Evolutionary conservation across 2,113 vertebrate species (phyloP), one percentile per base, ranked within the genome.

Genomic region (Salvelinus namaycush): DNA sequence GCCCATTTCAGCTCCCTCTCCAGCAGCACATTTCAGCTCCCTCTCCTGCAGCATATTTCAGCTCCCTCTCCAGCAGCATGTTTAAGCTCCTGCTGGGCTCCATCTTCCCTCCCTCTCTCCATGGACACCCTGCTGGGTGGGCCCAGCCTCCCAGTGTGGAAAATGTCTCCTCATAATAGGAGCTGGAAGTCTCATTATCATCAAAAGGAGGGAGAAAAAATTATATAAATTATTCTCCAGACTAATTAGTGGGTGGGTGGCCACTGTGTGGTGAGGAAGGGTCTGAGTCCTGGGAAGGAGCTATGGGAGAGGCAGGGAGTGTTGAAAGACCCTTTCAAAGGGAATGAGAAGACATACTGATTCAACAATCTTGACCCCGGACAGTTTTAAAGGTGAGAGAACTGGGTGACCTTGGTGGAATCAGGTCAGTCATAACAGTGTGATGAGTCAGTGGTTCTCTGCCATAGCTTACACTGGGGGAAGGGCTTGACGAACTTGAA

Each of bases 1-100:
- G 54, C 39, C 72, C 68, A 70, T 79, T 84, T 79, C 82, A 79
- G 64, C 54, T 83, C 82, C 83, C 80, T 66, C 82, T 14, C 76
- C 70, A 60, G 59, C 51, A 83, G 79, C 68, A 74, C 68, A 72
- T 27, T 49, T 22, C 64, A 78, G 54, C 22, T 59, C 82, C 84
- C n/a, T n/a, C n/a, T n/a, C n/a, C n/a, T n/a, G n/a, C n/a, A n/a
- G n/a, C n/a, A n/a, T n/a, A 70, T 79, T 84, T 79, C 82, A 79
- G 64, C 54, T 83, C 82, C 83, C 80, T 66, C 82, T 14, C 76
- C 70, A 60, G 59, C 51, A 83, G 79, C 68, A 74, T 71, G 74
- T 27, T 49, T 22, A 67, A 78, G 54, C 22, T 59, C 82, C 84
- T 51, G 79, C 77, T 80, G 81, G 29, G 54, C 16, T 29, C 16